Percentiles rank a stretch among this genome's conserved stretches.
phyloP scores from a whole-genome alignment of 2,113 vertebrate species.

The Toxotes chatareus region DNA sequence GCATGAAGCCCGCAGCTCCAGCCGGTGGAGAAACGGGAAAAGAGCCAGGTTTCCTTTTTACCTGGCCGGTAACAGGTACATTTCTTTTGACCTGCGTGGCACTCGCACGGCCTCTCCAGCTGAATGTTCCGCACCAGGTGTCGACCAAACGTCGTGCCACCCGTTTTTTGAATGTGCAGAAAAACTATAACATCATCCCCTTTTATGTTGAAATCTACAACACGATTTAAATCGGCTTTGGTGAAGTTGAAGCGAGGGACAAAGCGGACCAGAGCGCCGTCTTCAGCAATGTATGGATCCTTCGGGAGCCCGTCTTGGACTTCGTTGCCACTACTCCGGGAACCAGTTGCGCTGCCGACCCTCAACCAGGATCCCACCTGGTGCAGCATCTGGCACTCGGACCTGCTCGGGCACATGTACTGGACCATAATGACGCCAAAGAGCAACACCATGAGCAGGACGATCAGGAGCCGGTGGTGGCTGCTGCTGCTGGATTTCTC shows the following conservation, averaged over 20 bases:
- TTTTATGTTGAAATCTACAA: conserved; percentile 92
- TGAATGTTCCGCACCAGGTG: conserved; percentile 95
- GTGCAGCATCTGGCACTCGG: conserved; percentile 91
- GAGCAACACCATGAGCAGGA: conserved; percentile 90
- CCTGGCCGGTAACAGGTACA: conserved; percentile 96
- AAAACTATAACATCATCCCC: conserved; percentile 93
- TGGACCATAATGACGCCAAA: conserved; percentile 94
- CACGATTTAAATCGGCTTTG: conserved; percentile 86
- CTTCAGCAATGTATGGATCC: conserved; percentile 93
- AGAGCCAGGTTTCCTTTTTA: conserved; percentile 95
- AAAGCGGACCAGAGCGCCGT: conserved; percentile 90
- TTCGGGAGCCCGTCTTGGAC: conserved; percentile 64
- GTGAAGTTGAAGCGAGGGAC: conserved; percentile 94
- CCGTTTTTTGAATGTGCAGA: conserved; percentile 89
- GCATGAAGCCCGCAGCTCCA: conserved; percentile 90
- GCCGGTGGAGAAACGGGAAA: conserved; percentile 90
- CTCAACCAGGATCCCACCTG: conserved; percentile 80
- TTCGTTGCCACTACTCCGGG: conserved; percentile 28
- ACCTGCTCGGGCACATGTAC: conserved; percentile 93
- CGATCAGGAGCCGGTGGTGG: conserved; percentile 88
- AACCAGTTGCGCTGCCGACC: conserved; percentile 49
- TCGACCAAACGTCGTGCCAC: conserved; percentile 92
- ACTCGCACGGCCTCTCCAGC: conserved; percentile 96
- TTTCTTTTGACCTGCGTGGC: conserved; percentile 96
- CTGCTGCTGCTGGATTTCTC: conserved; percentile 88